Evolutionary conservation across 2,797 vertebrate species (phyloP), one percentile per base, ranked within the genome.

Genomic region (Dendrocincla fuliginosa): DNA sequence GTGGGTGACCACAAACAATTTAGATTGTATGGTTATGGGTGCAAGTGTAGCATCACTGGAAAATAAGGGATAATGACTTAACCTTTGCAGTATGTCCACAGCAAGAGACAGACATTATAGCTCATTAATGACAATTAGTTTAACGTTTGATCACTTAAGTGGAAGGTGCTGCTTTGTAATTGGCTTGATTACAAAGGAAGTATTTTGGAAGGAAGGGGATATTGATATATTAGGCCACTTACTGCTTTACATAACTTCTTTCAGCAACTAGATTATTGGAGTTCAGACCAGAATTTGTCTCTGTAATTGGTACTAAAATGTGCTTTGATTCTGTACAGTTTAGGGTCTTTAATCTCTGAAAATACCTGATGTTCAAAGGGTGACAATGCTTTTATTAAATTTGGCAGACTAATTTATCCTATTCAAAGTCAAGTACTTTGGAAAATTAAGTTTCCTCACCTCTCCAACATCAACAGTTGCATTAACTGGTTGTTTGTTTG

Each of bases 361-460:
- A 78, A 56, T 76, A 81, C 15, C 76, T 87, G 44, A 78, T 91
- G 28, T 91, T 90, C 63, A 63, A 37, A 76, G 39, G 6, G 3
- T 33, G 85, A 35, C 27, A 90, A 74, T 84, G 50, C 60, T 86
- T 77, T 91, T 84, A 77, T 74, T 89, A 78, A 76, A 10, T 71
- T 61, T 73, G 20, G 5, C 13, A 71, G 50, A 77, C 13, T 90
- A 88, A 91, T 93, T 84, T 82, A 61, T 86, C 20, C 28, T 70
- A 33, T 71, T 75, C 28, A 87, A 71, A 81, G 35, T 61, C 14
- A 93, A 87, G 67, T 69, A 71, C 9, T 65, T 49, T 39, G 67
- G 49, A 85, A 81, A 74, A 73, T 86, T 95, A 18, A 88, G 39
- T 37, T 83, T 63, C 52, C 64, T 94, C 47, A 84, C 25, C 8